Percentiles rank a stretch among this genome's conserved stretches.
phyloP scores from a whole-genome alignment of 2,888 invertebrate species.

The Ceriagrion tenellum region DNA sequence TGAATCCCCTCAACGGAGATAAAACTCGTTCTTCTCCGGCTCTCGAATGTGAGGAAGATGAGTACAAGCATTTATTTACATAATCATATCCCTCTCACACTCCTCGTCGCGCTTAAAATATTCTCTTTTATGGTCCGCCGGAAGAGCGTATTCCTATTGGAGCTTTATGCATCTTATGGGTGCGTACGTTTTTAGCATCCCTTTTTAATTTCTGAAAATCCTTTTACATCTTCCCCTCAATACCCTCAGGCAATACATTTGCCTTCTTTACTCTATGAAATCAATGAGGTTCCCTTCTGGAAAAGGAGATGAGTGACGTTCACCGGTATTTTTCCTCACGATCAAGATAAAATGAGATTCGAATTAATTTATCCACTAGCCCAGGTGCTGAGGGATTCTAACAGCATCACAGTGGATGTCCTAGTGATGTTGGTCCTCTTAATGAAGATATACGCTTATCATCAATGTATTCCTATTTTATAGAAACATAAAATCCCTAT shows the following conservation, averaged over 20 bases:
- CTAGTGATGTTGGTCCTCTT: too few relatives aligned
- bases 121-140: conserved; percentile 30
- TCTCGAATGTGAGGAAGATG: conserved; percentile 57
- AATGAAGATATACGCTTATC: too few relatives aligned
- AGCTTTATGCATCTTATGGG: conserved; percentile 45
- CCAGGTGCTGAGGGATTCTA: too few relatives aligned
- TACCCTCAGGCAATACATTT: not conserved
- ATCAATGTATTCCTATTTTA: too few relatives aligned
- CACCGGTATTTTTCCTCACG: not conserved
- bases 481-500: too few relatives aligned
- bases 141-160: conserved; percentile 26
- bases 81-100: conserved; percentile 35
- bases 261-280: not conserved
- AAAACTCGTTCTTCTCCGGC: conserved; percentile 44
- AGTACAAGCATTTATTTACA: conserved; percentile 61
- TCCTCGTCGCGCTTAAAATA: conserved; percentile 22
- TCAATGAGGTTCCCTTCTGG: not conserved
- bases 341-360: not conserved
- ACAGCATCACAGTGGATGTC: too few relatives aligned
- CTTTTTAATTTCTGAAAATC: not conserved
- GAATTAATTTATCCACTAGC: not conserved
- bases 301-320: not conserved
- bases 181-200: conserved; percentile 9
- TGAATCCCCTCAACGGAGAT: conserved; percentile 40
- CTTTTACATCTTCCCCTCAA: not conserved